These are phyloP conservation scores for Ostrea edulis DNA, from an alignment of 1,140 invertebrate species.

Conservation along the genomic window DNA sequence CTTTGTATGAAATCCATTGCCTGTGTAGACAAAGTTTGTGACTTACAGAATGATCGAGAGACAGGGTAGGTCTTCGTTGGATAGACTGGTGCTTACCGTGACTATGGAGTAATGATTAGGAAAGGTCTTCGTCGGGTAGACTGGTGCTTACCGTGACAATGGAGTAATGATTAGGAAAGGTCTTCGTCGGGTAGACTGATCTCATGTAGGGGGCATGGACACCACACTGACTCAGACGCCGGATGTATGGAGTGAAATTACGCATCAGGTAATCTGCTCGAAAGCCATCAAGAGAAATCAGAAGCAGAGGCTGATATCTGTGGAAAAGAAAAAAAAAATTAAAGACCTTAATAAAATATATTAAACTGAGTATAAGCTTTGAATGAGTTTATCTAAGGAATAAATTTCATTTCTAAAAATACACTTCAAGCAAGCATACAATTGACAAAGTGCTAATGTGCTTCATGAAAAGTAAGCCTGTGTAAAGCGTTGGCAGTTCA, in stretches of 20 bases:
- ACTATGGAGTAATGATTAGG: conserved; percentile 90
- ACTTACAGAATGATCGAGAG: no score
- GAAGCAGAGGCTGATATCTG: conserved; percentile 79
- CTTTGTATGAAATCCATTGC: no score
- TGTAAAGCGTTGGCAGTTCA: no score
- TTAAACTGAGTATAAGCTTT: no score
- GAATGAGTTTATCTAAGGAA: no score
- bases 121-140: conserved; percentile 88
- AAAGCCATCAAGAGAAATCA: conserved; percentile 87
- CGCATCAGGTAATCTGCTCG: conserved; percentile 84
- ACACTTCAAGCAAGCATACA: no score
- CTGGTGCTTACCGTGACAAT: conserved; percentile 83
- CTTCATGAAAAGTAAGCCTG: no score
- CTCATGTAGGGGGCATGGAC: conserved; percentile 83
- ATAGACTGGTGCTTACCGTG: conserved; percentile 82
- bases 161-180: conserved; percentile 89
- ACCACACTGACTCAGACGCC: conserved; percentile 81
- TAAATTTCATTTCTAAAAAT: no score
- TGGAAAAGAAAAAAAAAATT: background rate
- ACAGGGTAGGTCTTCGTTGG: conserved; percentile 87
- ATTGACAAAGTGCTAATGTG: no score
- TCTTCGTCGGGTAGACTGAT: conserved; percentile 86
- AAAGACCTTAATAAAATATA: no score
- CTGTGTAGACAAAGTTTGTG: no score
- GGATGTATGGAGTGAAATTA: conserved; percentile 81